Evolutionary conservation across 2,113 vertebrate species (phyloP).

Genomic region (Sebastes schlegelii): DNA sequence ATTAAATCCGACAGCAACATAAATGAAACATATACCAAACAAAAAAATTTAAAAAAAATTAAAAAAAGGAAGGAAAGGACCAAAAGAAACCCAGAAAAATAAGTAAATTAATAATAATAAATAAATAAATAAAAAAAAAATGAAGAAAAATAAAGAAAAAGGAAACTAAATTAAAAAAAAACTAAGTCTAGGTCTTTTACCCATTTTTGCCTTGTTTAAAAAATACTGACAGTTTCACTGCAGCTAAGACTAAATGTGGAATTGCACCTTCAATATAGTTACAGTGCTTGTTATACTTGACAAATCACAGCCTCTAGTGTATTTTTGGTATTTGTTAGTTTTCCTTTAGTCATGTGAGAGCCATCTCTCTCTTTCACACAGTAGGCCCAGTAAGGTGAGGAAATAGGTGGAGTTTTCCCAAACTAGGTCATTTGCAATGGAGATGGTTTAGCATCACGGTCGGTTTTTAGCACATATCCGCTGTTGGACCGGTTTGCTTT

Average conservation of each 20-base stretch:
- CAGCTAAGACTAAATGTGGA: not conserved
- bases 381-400: slow-evolving; percentile 68
- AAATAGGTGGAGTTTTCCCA: slow-evolving; percentile 74
- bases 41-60: no score
- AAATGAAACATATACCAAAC: no score
- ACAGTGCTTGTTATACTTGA: not conserved
- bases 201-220: not conserved
- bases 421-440: slow-evolving; percentile 80
- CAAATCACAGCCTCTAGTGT: not conserved
- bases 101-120: no score
- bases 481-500: slow-evolving; percentile 74
- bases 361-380: slow-evolving; percentile 12
- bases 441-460: slow-evolving; percentile 65
- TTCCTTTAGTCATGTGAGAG: slow-evolving; percentile 36
- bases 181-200: no score
- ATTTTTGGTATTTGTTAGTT: slow-evolving; percentile 23
- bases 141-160: no score
- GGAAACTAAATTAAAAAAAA: no score
- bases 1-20: no score
- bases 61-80: no score
- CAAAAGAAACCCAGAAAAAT: no score
- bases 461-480: slow-evolving; percentile 75
- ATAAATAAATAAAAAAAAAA: no score
- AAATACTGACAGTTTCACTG: not conserved
- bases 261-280: not conserved